These are phyloP conservation scores for Oxycera nigricornis DNA, from an alignment of 2,888 invertebrate genomes.

Conservation along the genomic window DNA sequence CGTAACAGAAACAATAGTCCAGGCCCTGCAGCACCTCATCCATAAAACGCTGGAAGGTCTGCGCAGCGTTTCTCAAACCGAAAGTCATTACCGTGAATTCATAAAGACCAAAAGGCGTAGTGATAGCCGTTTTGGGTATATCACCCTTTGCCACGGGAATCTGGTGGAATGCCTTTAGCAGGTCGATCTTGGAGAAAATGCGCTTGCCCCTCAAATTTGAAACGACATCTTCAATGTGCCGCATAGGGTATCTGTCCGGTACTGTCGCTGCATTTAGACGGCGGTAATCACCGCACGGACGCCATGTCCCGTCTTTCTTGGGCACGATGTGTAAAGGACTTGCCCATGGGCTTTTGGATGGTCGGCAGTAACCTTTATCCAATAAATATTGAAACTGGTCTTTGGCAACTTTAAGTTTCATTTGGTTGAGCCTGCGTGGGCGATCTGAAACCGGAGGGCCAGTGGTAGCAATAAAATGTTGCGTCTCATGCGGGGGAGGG, in stretches of 20 bases:
- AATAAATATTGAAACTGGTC: slow-evolving; percentile 44
- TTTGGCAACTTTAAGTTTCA: slow-evolving; percentile 43
- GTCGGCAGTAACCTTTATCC: slow-evolving; percentile 58
- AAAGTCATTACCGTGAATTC: no score
- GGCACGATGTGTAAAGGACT: slow-evolving; percentile 55
- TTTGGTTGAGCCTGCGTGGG: slow-evolving; percentile 51
- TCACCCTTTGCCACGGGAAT: no score
- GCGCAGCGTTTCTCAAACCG: no score
- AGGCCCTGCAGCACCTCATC: no score
- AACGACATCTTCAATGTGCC: slow-evolving; percentile 39
- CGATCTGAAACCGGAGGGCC: slow-evolving; percentile 43
- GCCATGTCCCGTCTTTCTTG: slow-evolving; percentile 50
- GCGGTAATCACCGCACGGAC: slow-evolving; percentile 49
- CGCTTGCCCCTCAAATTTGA: not conserved
- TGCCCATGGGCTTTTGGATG: slow-evolving; percentile 58
- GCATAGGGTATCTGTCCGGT: slow-evolving; percentile 39
- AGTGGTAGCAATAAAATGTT: slow-evolving; percentile 33
- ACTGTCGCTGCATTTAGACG: slow-evolving; percentile 33
- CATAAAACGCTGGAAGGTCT: no score
- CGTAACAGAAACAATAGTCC: no score
- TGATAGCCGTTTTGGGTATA: no score
- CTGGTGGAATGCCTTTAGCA: no score
- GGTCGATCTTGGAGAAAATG: slow-evolving; percentile 50
- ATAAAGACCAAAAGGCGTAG: no score
- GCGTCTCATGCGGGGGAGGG: not conserved